Evolutionary conservation across 2,888 invertebrate genomes (phyloP).

Genomic region (Sabatieria punctata): DNA sequence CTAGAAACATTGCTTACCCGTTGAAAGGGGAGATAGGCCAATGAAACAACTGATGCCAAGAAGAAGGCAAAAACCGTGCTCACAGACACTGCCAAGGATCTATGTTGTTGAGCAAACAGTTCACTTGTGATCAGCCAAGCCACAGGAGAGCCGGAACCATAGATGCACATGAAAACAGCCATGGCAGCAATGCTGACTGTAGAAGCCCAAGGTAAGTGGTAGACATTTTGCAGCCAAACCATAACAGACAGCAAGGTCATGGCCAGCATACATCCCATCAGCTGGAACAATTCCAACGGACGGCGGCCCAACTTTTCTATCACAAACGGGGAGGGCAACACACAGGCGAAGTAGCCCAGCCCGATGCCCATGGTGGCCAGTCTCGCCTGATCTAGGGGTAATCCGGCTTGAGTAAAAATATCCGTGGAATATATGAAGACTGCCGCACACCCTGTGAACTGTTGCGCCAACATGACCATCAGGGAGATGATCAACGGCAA

Average conservation of each 20-base stretch:
- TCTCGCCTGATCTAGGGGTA: constrained; percentile 25
- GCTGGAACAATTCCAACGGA: constrained; percentile 34
- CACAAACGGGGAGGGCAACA: constrained; percentile 34
- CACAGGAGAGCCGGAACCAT: constrained; percentile 28
- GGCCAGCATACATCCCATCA: constrained; percentile 31
- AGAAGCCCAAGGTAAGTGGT: constrained; percentile 19
- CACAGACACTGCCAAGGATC: neutral
- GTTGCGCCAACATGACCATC: constrained; percentile 31
- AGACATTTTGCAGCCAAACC: constrained; percentile 20
- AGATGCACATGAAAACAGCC: constrained; percentile 24
- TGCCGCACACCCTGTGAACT: constrained; percentile 35
- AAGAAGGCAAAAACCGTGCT: constrained; percentile 7
- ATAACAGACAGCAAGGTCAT: constrained; percentile 28
- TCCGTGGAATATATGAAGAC: constrained; percentile 33
- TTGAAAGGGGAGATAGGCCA: constrained; percentile 13
- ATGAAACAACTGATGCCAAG: constrained; percentile 13
- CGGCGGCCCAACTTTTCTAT: constrained; percentile 37
- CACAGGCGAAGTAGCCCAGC: constrained; percentile 36
- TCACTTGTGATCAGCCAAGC: constrained; percentile 30
- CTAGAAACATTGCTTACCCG: too few species aligned
- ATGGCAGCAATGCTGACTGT: constrained; percentile 13
- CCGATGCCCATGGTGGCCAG: constrained; percentile 36
- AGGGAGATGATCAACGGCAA: constrained; percentile 5
- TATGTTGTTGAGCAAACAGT: constrained; percentile 18
- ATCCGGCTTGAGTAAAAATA: constrained; percentile 27